These are phyloP conservation scores for Hyles lineata DNA, from an alignment of 2,888 invertebrate genomes.

Conservation along the genomic window DNA sequence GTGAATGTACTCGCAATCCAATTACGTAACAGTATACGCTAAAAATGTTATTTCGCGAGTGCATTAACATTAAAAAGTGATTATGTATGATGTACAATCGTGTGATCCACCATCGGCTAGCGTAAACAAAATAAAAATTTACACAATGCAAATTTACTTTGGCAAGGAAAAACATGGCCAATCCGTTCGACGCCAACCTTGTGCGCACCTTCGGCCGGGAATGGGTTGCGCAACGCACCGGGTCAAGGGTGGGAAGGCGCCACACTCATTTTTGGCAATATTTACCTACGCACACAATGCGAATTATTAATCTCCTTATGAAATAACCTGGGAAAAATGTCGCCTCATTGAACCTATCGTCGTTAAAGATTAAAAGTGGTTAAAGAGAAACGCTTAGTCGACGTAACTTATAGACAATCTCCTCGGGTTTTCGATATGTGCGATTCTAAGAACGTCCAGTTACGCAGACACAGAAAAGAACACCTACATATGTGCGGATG, in stretches of 20 bases:
- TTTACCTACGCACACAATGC: constrained; percentile 62
- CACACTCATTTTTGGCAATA: constrained; percentile 74
- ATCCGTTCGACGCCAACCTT: constrained; percentile 62
- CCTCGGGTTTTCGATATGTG: not conserved
- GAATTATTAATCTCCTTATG: constrained; percentile 54
- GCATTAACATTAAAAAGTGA: constrained; percentile 2
- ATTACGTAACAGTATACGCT: not conserved
- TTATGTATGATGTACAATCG: not conserved
- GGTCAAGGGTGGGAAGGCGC: constrained; percentile 78
- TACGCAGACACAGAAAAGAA: constrained; percentile 47
- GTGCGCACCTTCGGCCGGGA: constrained; percentile 65
- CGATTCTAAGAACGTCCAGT: constrained; percentile 50
- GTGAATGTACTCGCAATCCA: not conserved
- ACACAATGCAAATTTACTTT: constrained; percentile 51
- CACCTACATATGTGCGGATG: constrained; percentile 54
- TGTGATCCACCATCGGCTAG: constrained; percentile 32
- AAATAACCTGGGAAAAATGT: constrained; percentile 43
- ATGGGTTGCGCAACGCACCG: constrained; percentile 66
- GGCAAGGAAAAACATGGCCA: constrained; percentile 70
- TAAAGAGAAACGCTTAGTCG: constrained; percentile 5
- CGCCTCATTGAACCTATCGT: not conserved
- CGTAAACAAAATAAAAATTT: constrained; percentile 47
- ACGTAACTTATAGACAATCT: constrained; percentile 1
- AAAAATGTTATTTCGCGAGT: not conserved
- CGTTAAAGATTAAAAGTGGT: not conserved